Evolutionary conservation across 2,113 vertebrate genomes (phyloP).

Genomic region (Neodon shergylaensis): DNA sequence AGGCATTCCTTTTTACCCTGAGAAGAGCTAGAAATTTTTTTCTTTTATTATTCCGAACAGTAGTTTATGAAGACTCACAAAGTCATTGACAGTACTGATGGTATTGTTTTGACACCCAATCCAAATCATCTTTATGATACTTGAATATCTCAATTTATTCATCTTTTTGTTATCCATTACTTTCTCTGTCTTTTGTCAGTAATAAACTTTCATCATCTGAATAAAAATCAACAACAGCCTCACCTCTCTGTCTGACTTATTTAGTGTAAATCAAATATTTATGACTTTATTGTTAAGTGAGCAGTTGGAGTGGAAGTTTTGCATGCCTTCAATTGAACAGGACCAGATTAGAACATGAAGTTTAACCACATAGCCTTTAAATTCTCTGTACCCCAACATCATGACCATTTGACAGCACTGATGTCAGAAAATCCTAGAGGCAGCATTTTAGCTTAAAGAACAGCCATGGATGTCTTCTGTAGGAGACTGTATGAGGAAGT

Average conservation of each 20-base stretch:
- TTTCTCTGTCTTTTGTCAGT: conserved; percentile 95
- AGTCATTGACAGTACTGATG: conserved; percentile 94
- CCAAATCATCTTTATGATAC: conserved; percentile 98
- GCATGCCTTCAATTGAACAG: conserved; percentile 90
- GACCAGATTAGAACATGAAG: conserved; percentile 90
- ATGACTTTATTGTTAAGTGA: conserved; percentile 91
- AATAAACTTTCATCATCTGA: conserved; percentile 95
- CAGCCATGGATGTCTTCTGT: no score
- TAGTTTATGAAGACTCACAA: conserved; percentile 94
- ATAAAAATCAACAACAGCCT: conserved; percentile 96
- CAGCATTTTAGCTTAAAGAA: conserved; percentile 67
- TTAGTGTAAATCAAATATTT: conserved; percentile 96
- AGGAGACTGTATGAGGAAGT: neutral
- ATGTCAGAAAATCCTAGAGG: conserved; percentile 43
- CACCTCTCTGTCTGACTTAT: conserved; percentile 95
- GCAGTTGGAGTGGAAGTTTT: conserved; percentile 88
- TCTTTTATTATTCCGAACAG: conserved; percentile 98
- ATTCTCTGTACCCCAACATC: conserved; percentile 80
- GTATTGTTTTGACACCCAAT: conserved; percentile 98
- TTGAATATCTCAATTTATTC: conserved; percentile 97
- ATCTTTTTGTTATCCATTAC: conserved; percentile 93
- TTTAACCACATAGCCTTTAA: conserved; percentile 89
- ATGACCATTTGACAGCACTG: conserved; percentile 63
- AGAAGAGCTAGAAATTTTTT: conserved; percentile 98
- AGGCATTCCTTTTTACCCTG: conserved; percentile 95